Percentiles rank a stretch among this genome's conserved stretches.
Evolutionary conservation across 2,888 invertebrate species (phyloP).

Genomic region (Caenorhabditis becei): DNA sequence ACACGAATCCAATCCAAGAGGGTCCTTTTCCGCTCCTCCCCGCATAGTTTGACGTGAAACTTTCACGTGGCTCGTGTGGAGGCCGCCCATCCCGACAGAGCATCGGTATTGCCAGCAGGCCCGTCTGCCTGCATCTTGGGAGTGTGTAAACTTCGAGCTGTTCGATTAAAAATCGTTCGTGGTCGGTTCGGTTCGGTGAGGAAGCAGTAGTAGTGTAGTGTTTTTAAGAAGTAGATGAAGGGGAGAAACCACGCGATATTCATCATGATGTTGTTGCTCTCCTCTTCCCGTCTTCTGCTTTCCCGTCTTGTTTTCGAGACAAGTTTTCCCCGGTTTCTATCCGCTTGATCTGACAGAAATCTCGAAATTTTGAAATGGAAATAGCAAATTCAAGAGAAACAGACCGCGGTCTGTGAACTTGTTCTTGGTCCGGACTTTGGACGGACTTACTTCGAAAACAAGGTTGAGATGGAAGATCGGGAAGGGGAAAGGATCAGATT

Average conservation of each 20-base stretch:
- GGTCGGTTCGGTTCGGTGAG: conserved; percentile 6
- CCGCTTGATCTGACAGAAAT: conserved; percentile 4
- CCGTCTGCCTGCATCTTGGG: conserved; percentile 1
- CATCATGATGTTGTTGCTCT: conserved; percentile 29
- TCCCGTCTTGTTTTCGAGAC: conserved; percentile 6
- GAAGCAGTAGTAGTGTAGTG: conserved; percentile 4
- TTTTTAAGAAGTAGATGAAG: conserved; percentile 7
- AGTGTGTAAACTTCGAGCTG: conserved; percentile 20
- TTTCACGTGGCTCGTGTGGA: background rate
- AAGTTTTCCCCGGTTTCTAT: background rate
- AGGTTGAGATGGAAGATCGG: background rate
- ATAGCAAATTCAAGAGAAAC: no score
- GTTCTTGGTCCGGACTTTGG: no score
- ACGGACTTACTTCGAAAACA: background rate
- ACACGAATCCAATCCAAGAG: conserved; percentile 25
- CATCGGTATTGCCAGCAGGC: background rate
- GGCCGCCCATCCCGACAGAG: no score
- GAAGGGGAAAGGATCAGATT: background rate
- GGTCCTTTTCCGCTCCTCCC: background rate
- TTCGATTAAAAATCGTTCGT: conserved; percentile 19
- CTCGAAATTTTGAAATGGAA: background rate
- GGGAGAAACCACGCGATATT: conserved; percentile 29
- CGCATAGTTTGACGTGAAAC: background rate
- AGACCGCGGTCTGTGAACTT: background rate
- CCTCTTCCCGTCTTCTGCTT: background rate